Percentiles rank a stretch among this genome's conserved stretches.
Evolutionary conservation across 2,797 vertebrate genomes (phyloP).

Genomic region (Gallinago solitaria): DNA sequence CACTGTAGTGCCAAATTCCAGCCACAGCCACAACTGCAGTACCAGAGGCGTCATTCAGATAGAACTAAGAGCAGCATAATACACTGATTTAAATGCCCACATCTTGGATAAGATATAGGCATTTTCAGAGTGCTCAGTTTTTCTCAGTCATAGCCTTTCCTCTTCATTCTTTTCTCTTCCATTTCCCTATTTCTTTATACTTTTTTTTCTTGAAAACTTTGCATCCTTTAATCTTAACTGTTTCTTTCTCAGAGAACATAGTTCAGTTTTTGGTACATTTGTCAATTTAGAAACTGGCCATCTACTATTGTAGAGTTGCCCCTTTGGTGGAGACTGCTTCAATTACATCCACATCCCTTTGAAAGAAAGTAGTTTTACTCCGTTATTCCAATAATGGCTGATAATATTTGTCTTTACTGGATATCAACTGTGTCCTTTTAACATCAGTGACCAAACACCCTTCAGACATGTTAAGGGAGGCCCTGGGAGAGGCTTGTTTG

Average conservation of each 20-base stretch:
- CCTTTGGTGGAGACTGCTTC: not conserved
- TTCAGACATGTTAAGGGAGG: not conserved
- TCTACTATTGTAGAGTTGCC: not conserved
- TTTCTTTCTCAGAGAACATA: not conserved
- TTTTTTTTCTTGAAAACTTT: not conserved
- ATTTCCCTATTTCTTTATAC: not conserved
- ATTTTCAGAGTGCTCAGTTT: not conserved
- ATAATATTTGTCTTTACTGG: not conserved
- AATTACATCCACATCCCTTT: not conserved
- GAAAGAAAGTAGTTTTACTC: not conserved
- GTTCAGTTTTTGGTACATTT: not conserved
- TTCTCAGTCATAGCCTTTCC: not conserved
- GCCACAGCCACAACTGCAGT: not conserved
- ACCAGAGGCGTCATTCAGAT: not conserved
- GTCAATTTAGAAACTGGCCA: not conserved
- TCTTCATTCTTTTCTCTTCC: not conserved
- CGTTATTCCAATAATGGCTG: not conserved
- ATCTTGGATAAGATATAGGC: not conserved
- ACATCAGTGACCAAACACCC: not conserved
- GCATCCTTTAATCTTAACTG: not conserved
- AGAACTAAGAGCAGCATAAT: not conserved
- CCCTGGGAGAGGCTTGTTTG: not conserved
- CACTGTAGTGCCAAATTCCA: slow-evolving; percentile 4
- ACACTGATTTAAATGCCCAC: not conserved
- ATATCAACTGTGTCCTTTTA: not conserved